Base-by-base conservation (phyloP, 2,113 vertebrate genomes). In the Ovibos moschatus region DNA sequence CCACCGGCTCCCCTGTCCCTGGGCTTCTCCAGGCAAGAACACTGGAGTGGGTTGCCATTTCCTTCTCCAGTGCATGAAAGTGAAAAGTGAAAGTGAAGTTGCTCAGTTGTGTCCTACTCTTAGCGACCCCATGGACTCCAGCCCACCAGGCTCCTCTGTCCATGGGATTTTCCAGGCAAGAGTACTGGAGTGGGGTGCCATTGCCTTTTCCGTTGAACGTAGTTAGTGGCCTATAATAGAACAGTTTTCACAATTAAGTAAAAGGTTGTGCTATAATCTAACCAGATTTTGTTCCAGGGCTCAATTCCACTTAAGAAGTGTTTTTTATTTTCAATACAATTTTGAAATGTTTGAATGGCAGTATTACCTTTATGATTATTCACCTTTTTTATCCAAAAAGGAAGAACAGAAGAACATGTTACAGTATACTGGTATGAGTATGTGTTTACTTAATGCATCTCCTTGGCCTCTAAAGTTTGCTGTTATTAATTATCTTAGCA, bases 231-330 rank as follows among this genome's bases (percentile, higher is more conserved):
- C 13, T 76, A 1, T 76, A 58, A 60, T 90, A 81, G 43, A 89
- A 78, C 60, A 92, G 53, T 94, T 94, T 97, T 97, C 43, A 85
- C 27, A 89, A 15, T 25, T 28, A 95, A 19, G 14, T 96, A 89
- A 94, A 95, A 96, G 27, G 5, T 87, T 94, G 79, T 89, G 16
- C 36, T n/a, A 25, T 91, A 90, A 64, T 67, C 62, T 45, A 91
- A 30, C n/a, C 43, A 92, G n/a, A 87, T 94, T 87, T 62, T 96
- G 43, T 85, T 60, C 30, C 87, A 76, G 76, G 27, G 5, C 17
- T 94, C 33, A 78, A 53, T 95, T 55, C 5, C 25, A 8, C 85
- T 97, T 97, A 94, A 88, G 10, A 96, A 97, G 78, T 92, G 8
- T 43, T 15, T 95, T 83, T 96, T 96, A 47, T 92, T 97, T 96